phyloP scores from a whole-genome alignment of 2,113 vertebrate species.

The Irena cyanogastra region DNA sequence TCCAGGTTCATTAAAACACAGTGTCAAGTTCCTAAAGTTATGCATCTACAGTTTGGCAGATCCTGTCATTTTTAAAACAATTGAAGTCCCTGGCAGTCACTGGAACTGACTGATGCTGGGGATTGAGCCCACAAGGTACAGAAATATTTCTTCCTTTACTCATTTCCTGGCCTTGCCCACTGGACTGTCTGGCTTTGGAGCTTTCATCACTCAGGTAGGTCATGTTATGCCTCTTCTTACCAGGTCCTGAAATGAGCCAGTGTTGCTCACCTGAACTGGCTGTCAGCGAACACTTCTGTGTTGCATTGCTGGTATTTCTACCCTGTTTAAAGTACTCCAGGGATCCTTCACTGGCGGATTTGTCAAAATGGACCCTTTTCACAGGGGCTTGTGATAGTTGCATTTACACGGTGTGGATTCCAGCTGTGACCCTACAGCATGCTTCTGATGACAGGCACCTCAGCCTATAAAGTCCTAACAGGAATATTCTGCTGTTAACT shows the following conservation, averaged over 20 bases:
- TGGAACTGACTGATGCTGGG: neutral
- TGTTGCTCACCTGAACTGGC: neutral
- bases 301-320: neutral
- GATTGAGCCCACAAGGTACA: neutral
- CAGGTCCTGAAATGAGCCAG: neutral
- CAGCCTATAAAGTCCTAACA: neutral
- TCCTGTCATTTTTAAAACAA: neutral
- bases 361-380: neutral
- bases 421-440: neutral
- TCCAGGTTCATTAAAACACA: neutral
- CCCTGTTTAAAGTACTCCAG: neutral
- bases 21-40: neutral
- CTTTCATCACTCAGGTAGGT: neutral
- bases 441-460: fast-evolving
- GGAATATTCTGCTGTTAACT: neutral
- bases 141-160: neutral
- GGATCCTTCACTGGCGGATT: neutral
- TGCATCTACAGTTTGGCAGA: neutral
- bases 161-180: neutral
- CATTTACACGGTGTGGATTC: neutral
- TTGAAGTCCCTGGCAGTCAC: neutral
- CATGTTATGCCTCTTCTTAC: neutral
- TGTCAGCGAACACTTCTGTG: neutral
- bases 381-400: neutral
- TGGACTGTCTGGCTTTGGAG: neutral